A percentile compares a stretch with the other conserved stretches of the same genome.
Evolutionary conservation across 2,797 vertebrate species (phyloP).

Genomic region (Mus spretus): DNA sequence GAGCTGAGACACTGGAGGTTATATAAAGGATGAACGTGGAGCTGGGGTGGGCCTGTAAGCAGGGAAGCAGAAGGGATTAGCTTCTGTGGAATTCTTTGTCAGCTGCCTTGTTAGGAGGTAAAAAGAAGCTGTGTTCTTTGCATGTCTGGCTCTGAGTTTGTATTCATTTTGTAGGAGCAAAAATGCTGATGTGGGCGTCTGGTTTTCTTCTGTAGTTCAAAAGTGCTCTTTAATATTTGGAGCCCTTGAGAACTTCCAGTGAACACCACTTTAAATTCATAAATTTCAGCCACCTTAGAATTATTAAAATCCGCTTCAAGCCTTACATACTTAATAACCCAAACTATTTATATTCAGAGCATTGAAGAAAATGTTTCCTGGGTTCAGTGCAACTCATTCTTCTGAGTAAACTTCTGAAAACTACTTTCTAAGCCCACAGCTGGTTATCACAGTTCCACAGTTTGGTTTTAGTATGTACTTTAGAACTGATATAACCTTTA

Average conservation of each 20-base stretch:
- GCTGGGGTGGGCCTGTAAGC: background rate
- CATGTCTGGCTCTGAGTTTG: background rate
- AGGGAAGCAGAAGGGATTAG: slow-evolving; percentile 3
- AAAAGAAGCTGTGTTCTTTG: slow-evolving; percentile 55
- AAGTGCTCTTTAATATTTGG: slow-evolving; percentile 38
- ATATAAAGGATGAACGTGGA: background rate
- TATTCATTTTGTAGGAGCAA: slow-evolving; percentile 15
- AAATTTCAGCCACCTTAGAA: background rate
- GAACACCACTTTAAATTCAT: background rate
- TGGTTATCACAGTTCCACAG: slow-evolving; percentile 17
- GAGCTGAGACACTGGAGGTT: background rate
- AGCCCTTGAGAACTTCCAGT: background rate
- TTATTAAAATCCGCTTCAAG: slow-evolving; percentile 40
- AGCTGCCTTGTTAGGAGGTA: background rate
- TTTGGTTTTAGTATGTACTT: slow-evolving; percentile 12
- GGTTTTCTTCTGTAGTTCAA: slow-evolving; percentile 30
- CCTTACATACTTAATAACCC: background rate
- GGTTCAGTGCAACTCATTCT: slow-evolving; percentile 15
- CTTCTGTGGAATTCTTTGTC: slow-evolving; percentile 55
- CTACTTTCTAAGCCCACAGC: background rate
- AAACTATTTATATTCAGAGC: slow-evolving; percentile 1
- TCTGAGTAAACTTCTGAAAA: background rate
- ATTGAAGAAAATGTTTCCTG: background rate
- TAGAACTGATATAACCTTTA: background rate
- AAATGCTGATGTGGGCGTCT: slow-evolving; percentile 55